Percentiles rank a stretch among this genome's conserved stretches.
These are phyloP conservation scores for Pagetopsis macropterus DNA, from an alignment of 2,797 vertebrate genomes.

Conservation along the genomic window DNA sequence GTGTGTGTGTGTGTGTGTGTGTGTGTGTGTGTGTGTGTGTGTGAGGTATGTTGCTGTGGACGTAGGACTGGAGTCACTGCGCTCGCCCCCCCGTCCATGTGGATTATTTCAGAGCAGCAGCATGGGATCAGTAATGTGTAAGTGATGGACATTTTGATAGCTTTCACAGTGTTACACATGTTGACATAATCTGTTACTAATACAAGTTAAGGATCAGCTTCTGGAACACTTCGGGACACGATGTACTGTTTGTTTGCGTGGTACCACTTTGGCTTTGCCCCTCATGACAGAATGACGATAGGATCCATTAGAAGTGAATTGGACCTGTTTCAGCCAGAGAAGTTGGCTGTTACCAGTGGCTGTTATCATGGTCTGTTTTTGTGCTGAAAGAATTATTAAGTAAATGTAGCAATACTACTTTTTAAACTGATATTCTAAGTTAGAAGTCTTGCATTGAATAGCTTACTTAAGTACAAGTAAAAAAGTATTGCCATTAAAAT, in stretches of 20 bases:
- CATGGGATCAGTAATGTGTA: conserved; percentile 86
- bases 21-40: conserved; percentile 1
- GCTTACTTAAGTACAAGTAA: no score
- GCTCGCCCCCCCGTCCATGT: conserved; percentile 22
- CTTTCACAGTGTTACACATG: not conserved
- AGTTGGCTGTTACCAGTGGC: not conserved
- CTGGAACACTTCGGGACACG: not conserved
- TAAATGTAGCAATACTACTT: no score
- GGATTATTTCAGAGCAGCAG: conserved; percentile 45
- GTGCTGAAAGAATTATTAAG: not conserved
- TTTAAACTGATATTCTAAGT: no score
- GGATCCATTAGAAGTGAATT: not conserved
- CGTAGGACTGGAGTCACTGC: conserved; percentile 2
- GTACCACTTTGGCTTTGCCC: not conserved
- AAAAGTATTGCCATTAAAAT: no score
- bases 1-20: conserved; percentile 10
- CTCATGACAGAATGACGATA: not conserved
- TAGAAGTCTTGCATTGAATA: no score
- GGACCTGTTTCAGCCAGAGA: not conserved
- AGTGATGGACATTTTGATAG: conserved; percentile 56
- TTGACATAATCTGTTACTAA: no score
- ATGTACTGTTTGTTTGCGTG: not conserved
- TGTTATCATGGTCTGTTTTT: not conserved
- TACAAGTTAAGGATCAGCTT: not conserved
- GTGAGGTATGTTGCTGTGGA: conserved; percentile 37